Evolutionary conservation across 2,888 invertebrate species (phyloP).

Genomic region (Orthosia gracilis): DNA sequence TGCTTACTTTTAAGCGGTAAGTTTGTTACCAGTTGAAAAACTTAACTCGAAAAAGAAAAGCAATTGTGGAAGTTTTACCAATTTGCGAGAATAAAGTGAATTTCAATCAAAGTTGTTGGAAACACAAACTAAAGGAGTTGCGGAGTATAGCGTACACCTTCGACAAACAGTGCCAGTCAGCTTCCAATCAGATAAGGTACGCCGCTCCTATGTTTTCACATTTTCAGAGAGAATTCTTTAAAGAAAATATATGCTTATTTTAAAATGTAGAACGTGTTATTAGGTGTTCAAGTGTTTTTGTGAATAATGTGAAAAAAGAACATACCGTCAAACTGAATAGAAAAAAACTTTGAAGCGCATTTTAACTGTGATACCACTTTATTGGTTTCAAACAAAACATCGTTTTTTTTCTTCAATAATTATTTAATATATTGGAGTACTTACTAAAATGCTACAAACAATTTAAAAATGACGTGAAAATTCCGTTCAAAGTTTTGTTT

Average conservation of each 20-base stretch:
- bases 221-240: conserved; percentile 51
- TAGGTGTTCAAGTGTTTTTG: conserved; percentile 18
- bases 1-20: conserved; percentile 53
- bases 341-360: too few species aligned
- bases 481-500: too few species aligned
- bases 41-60: conserved; percentile 79
- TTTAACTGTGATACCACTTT: too few species aligned
- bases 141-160: conserved; percentile 73
- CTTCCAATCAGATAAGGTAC: conserved; percentile 65
- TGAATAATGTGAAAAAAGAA: not conserved
- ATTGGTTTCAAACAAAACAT: too few species aligned
- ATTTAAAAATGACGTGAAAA: too few species aligned
- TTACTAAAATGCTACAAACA: too few species aligned
- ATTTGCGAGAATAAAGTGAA: conserved; percentile 88
- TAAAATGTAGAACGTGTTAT: conserved; percentile 14
- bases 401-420: too few species aligned
- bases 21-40: conserved; percentile 63
- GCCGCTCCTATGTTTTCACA: conserved; percentile 42
- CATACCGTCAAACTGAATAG: too few species aligned
- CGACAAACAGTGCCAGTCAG: conserved; percentile 73
- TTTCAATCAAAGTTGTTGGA: conserved; percentile 84
- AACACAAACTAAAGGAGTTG: conserved; percentile 83
- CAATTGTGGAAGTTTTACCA: conserved; percentile 86
- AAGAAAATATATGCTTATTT: conserved; percentile 50
- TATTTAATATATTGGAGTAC: too few species aligned